Conservation (phyloP, 64 coral and sea anemone genomes). For the Platygyra sinensis region DNA sequence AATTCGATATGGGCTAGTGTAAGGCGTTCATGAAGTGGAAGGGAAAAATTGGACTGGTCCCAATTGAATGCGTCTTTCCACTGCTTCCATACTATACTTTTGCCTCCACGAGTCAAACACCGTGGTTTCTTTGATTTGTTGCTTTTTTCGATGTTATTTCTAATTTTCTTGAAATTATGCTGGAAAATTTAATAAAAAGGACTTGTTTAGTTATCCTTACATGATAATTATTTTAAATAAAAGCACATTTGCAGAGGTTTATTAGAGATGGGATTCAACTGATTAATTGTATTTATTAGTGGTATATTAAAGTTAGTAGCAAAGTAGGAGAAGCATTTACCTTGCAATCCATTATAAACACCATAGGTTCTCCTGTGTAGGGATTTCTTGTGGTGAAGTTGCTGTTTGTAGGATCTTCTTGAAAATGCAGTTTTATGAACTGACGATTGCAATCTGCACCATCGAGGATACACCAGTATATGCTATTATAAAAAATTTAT, state of each 20-base stretch:
- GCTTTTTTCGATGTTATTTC: slow-evolving; percentile 42
- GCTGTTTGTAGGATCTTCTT: neutral
- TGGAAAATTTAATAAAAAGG: slow-evolving; percentile 13
- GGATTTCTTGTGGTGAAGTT: slow-evolving; percentile 44
- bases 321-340: slow-evolving; percentile 1
- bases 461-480: slow-evolving; percentile 67
- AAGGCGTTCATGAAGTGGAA: slow-evolving; percentile 38
- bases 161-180: slow-evolving; percentile 45
- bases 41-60: slow-evolving; percentile 11
- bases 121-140: neutral
- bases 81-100: slow-evolving; percentile 11
- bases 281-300: slow-evolving; percentile 12
- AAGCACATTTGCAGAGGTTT: neutral
- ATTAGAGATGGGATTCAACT: slow-evolving; percentile 19
- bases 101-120: neutral
- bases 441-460: slow-evolving; percentile 45
- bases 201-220: too few relatives aligned
- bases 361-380: slow-evolving; percentile 30
- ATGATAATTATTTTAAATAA: too few relatives aligned
- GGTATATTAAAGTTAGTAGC: neutral
- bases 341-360: slow-evolving; percentile 65
- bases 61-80: slow-evolving; percentile 23
- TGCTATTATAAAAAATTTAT: slow-evolving; percentile 17
- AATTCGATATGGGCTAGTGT: slow-evolving; percentile 16
- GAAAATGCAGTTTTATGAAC: slow-evolving; percentile 56